Evolutionary conservation across 2,888 invertebrate genomes (phyloP), one percentile per base, ranked within the genome.

Genomic region (Lysandra coridon): DNA sequence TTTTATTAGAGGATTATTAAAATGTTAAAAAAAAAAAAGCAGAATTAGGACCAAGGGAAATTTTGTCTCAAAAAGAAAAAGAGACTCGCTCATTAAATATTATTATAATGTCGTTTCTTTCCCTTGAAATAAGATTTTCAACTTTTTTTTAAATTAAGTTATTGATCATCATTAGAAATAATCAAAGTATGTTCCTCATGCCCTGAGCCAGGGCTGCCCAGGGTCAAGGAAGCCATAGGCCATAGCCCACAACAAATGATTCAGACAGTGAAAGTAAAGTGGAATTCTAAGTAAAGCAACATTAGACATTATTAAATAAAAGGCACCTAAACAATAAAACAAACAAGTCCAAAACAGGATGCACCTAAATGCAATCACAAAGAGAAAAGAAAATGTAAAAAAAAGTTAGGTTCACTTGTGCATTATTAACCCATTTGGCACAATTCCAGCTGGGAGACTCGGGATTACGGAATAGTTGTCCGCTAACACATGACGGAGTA

Each of bases 361-460:
- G 30, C 30, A 64, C 14, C 33, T 69, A 33, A 69, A 17, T 37
- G 37, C 33, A 4, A 33, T 69, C 33, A 69, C 69, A 69, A 69
- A 69, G 33, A 69, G 33, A 33, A 69, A 69, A 37, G 69, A 69
- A 69, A 37, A 69, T 23, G 64, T 2, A 64, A 69, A 37, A 69
- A 69, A 17, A 14, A 69, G 12, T 33, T 33, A 14, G 33, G 33
- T 33, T 37, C 33, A 69, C 69, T 69, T 69, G 64, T 69, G 14
- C 69, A 69, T 69, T 75, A 75, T 49, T 75, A 75, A 75, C 75
- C 75, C 75, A 75, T 30, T 75, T 75, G 75, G 75, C 76, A 76
- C 57, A 53, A 53, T 53, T 76, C 76, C 76, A 76, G 57, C 30
- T 57, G 33, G 53, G 76, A 12, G 76, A 76, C 30, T 76, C 33